These are phyloP conservation scores for Ciona savignyi DNA, from an alignment of 23 tunicate species.

Conservation along the genomic window DNA sequence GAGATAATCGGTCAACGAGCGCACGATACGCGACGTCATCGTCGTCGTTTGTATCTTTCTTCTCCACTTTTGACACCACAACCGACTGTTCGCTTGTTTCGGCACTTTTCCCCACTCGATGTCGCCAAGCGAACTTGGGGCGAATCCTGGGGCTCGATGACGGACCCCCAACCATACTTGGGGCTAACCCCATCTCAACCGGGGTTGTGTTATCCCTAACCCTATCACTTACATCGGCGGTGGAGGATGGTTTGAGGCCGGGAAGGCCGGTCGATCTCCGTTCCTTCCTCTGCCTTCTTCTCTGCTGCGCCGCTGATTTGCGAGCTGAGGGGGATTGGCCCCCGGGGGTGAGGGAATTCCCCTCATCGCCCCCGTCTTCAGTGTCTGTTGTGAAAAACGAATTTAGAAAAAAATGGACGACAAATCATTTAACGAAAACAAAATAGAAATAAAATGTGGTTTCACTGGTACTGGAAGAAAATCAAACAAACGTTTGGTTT, in stretches of 20 bases:
- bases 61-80: not conserved
- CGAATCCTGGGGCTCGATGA: not conserved
- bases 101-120: not conserved
- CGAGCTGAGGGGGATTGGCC: slow-evolving; percentile 30
- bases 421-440: no score
- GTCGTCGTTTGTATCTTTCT: not conserved
- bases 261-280: slow-evolving; percentile 73
- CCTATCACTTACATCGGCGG: slow-evolving; percentile 44
- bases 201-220: not conserved
- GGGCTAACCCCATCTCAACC: not conserved
- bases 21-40: not conserved
- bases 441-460: no score
- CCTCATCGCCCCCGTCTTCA: slow-evolving; percentile 13
- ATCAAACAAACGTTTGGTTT: no score
- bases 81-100: not conserved
- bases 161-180: not conserved
- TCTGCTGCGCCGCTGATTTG: slow-evolving; percentile 61
- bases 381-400: no score
- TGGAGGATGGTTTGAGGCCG: slow-evolving; percentile 36
- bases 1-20: not conserved
- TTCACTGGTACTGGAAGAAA: no score
- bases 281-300: slow-evolving; percentile 56
- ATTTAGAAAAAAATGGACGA: no score
- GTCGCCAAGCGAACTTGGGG: not conserved
- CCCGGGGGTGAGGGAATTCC: slow-evolving; percentile 9